These are phyloP conservation scores for Dolichotis patagonum DNA, from an alignment of 2,113 vertebrate species.

Conservation along the genomic window DNA sequence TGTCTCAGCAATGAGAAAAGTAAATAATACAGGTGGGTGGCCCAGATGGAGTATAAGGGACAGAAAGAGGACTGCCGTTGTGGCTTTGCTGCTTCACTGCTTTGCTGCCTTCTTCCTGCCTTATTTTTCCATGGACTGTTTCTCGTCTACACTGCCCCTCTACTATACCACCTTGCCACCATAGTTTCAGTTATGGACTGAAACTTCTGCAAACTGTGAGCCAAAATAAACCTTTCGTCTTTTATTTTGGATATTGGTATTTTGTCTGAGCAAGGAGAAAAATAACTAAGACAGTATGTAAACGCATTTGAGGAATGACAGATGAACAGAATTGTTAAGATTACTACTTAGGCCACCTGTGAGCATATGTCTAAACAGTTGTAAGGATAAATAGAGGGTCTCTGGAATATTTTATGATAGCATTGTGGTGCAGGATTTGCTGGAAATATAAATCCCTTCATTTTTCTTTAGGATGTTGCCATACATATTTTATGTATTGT, in stretches of 20 bases:
- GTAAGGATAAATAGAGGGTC: background rate
- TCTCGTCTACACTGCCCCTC: background rate
- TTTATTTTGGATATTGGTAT: background rate
- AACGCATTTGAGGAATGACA: conserved; percentile 16
- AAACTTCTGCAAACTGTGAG: background rate
- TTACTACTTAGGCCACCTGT: background rate
- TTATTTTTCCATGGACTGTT: background rate
- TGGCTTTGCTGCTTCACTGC: background rate
- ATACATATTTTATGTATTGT: background rate
- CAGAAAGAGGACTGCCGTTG: background rate
- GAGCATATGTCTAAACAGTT: background rate
- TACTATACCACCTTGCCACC: background rate
- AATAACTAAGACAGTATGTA: background rate
- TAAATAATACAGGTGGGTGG: background rate
- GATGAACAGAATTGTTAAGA: background rate
- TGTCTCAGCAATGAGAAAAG: background rate
- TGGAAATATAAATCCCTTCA: background rate
- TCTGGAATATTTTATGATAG: background rate
- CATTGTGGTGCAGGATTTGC: background rate
- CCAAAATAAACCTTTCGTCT: background rate
- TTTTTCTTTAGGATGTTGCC: background rate
- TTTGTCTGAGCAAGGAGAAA: background rate
- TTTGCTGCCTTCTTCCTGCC: background rate
- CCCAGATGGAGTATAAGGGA: background rate
- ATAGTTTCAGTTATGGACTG: background rate